phyloP scores from a whole-genome alignment of 1,140 invertebrate genomes.

The Orussus abietinus region DNA sequence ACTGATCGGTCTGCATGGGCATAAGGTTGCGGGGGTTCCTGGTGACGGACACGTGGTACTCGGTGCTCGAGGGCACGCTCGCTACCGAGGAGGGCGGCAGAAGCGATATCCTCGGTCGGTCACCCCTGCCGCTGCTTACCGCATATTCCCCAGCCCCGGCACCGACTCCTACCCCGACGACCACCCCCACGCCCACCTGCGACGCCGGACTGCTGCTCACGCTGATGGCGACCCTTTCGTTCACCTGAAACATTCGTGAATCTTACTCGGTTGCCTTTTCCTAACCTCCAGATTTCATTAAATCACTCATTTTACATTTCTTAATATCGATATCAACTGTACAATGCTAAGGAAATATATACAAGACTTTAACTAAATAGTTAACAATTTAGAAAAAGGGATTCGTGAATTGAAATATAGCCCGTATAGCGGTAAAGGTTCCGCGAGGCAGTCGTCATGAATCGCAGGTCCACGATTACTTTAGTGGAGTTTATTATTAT shows the following conservation, averaged over 20 bases:
- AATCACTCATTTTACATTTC: too few species aligned
- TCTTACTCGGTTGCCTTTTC: too few species aligned
- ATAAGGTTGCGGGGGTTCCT: slow-evolving; percentile 39
- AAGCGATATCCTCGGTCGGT: slow-evolving; percentile 49
- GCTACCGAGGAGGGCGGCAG: slow-evolving; percentile 43
- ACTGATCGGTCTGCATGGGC: slow-evolving; percentile 42
- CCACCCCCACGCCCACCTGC: slow-evolving; percentile 40
- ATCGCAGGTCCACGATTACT: too few species aligned
- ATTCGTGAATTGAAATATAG: too few species aligned
- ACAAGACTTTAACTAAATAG: too few species aligned
- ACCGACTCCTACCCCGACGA: slow-evolving; percentile 31
- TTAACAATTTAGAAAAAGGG: too few species aligned
- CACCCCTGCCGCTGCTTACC: slow-evolving; percentile 32
- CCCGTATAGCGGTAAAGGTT: too few species aligned
- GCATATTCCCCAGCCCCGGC: slow-evolving; percentile 36
- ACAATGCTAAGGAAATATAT: too few species aligned
- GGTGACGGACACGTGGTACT: slow-evolving; percentile 21
- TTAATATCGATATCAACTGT: too few species aligned
- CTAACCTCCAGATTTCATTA: too few species aligned
- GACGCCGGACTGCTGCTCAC: slow-evolving; percentile 49
- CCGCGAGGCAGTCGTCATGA: too few species aligned
- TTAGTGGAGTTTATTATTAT: too few species aligned
- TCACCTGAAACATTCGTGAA: slow-evolving; percentile 49
- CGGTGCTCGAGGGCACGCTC: slow-evolving; percentile 47
- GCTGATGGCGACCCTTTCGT: slow-evolving; percentile 49